Conservation (phyloP, 2,888 invertebrate genomes). For the Chrysodeixis includens region DNA sequence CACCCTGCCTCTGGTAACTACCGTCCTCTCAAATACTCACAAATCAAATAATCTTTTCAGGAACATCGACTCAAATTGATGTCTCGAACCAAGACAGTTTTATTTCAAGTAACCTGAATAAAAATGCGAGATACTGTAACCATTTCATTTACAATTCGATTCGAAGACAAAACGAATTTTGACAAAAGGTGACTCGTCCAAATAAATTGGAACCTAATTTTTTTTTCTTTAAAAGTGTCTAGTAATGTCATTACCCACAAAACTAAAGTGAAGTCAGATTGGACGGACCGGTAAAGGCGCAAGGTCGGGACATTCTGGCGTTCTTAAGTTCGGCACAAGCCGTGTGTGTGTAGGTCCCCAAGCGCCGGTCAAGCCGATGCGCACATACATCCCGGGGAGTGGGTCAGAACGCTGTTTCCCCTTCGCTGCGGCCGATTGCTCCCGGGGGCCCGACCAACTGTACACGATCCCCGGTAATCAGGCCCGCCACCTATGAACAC, state of each 20-base stretch:
- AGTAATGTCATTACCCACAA: neutral
- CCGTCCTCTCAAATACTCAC: slow-evolving; percentile 7
- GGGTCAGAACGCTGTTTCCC: slow-evolving; percentile 82
- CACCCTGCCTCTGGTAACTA: slow-evolving; percentile 78
- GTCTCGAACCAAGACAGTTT: slow-evolving; percentile 17
- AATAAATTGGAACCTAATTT: neutral
- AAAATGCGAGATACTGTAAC: slow-evolving; percentile 31
- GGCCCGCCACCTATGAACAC: slow-evolving; percentile 63
- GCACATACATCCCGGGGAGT: slow-evolving; percentile 77
- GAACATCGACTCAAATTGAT: slow-evolving; percentile 14
- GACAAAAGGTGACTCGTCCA: neutral
- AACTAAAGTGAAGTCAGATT: neutral
- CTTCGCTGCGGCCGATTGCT: slow-evolving; percentile 74
- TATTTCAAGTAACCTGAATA: slow-evolving; percentile 38
- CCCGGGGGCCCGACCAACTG: slow-evolving; percentile 79
- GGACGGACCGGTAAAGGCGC: slow-evolving; percentile 4
- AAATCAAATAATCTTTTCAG: slow-evolving; percentile 35
- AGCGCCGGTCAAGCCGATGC: slow-evolving; percentile 80
- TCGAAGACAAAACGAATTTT: slow-evolving; percentile 18
- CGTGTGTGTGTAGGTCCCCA: slow-evolving; percentile 80
- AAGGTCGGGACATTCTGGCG: slow-evolving; percentile 32
- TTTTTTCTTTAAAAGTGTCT: neutral
- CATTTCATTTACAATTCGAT: slow-evolving; percentile 33
- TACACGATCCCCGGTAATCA: slow-evolving; percentile 84
- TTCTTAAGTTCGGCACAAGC: slow-evolving; percentile 62